Evolutionary conservation across 2,113 vertebrate species (phyloP).

Genomic region (Lichenostomus cassidix): DNA sequence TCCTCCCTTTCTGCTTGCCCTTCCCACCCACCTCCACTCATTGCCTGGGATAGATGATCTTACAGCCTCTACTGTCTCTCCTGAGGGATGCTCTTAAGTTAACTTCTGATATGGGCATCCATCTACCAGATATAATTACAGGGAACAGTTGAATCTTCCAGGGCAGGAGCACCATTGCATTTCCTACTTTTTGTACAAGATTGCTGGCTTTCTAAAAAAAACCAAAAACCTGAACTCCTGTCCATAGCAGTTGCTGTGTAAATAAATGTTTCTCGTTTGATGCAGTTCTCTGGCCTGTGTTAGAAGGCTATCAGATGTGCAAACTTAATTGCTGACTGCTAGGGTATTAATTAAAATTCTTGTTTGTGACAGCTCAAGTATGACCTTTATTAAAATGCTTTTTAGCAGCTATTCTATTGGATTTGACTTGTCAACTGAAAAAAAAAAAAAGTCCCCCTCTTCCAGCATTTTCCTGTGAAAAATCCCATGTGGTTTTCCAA

Average conservation of each 20-base stretch:
- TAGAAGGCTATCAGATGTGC: neutral
- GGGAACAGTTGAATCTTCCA: neutral
- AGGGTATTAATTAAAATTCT: neutral
- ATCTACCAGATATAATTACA: neutral
- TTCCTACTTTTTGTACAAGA: neutral
- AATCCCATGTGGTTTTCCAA: neutral
- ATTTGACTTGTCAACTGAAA: neutral
- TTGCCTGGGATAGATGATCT: neutral
- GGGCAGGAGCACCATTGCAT: neutral
- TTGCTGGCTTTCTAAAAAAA: neutral
- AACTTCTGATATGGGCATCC: neutral
- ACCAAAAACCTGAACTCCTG: neutral
- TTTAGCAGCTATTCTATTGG: neutral
- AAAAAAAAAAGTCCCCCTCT: neutral
- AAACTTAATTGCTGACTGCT: neutral
- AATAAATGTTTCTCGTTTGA: neutral
- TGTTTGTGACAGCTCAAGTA: neutral
- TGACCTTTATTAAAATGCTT: neutral
- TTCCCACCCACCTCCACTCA: accelerated
- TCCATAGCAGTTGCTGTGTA: neutral
- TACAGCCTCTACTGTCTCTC: neutral
- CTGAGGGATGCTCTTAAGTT: neutral
- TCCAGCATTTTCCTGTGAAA: neutral
- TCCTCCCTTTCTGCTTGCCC: neutral
- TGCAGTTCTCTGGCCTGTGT: neutral